A percentile compares a stretch with the other conserved stretches of the same genome.
Evolutionary conservation across 1,140 invertebrate species (phyloP).

Genomic region (Drosophila seguyi): DNA sequence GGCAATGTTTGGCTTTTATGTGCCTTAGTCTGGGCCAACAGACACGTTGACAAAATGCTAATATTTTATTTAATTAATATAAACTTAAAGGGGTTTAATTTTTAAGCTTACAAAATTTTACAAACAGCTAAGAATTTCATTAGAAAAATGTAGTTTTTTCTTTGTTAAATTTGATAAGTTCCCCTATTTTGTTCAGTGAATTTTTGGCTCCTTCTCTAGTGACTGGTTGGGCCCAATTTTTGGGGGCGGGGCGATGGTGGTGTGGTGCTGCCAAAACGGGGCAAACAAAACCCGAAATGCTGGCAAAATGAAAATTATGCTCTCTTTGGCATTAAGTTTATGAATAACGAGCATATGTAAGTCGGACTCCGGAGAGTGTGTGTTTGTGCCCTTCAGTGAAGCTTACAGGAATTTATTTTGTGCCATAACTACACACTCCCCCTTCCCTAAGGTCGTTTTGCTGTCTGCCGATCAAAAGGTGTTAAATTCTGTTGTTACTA

Average conservation of each 20-base stretch:
- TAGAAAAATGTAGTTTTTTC: no score
- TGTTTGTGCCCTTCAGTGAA: constrained; percentile 54
- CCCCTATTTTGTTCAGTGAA: background rate
- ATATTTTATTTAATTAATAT: background rate
- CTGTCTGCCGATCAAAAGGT: constrained; percentile 79
- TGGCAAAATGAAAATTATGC: constrained; percentile 79
- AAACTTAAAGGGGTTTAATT: background rate
- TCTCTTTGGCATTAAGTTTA: constrained; percentile 83
- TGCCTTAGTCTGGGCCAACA: constrained; percentile 3
- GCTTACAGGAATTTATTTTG: constrained; percentile 76
- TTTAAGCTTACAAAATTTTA: background rate
- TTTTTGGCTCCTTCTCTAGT: constrained; percentile 13
- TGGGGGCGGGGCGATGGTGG: no score
- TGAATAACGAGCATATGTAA: constrained; percentile 76
- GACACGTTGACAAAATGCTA: background rate
- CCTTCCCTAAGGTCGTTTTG: constrained; percentile 16
- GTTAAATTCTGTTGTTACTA: constrained; percentile 79
- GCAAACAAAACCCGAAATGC: constrained; percentile 65
- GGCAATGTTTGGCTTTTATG: constrained; percentile 76
- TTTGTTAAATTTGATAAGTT: rapidly evolving
- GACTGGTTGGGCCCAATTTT: constrained; percentile 10
- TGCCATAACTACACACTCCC: constrained; percentile 60
- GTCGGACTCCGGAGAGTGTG: constrained; percentile 30
- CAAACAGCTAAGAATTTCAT: background rate
- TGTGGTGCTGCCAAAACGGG: constrained; percentile 36